Evolutionary conservation across 1,140 invertebrate species (phyloP), one percentile per base, ranked within the genome.

Genomic region (Hetaerina americana): DNA sequence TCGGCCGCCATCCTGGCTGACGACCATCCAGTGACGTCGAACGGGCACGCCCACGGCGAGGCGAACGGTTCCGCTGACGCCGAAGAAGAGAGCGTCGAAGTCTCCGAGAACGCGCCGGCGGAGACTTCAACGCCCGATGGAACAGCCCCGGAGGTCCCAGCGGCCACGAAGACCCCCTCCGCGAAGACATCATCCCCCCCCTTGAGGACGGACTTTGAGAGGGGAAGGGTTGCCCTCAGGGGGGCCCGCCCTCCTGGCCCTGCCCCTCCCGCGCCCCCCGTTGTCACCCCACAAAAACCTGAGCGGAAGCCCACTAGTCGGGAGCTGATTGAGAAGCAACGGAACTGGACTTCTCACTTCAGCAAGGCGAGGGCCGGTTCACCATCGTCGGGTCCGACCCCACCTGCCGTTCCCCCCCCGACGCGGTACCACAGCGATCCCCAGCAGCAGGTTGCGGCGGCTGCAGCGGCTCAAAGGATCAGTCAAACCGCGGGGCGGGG

Each of bases 341-440:
- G 89, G 77, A 95, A 95, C 80, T 95, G 92, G 92, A 94, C 92
- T 2, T 90, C 91, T 66, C 92, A 95, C 80, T 95, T 95, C 78
- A 70, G 66, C 15, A 75, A 75, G 66, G n/a, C 73, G 25, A 29
- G 26, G 22, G 24, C 70, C 5, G 26, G 5, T 67, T 6, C 66
- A 6, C n/a, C 22, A 5, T 10, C 66, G 5, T 67, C 66, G n/a
- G 10, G 5, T 24, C 66, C 66, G 5, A n/a, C 66, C 5, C 66
- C 66, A 6, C n/a, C n/a, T n/a, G n/a, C n/a, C n/a, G n/a, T n/a
- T n/a, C n/a, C n/a, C n/a, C n/a, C n/a, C n/a, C 31, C 31, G 15
- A 5, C 5, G 31, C 5, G 31, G 15, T 40, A 40, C 15, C 31
- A 40, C 15, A 40, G 31, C 15, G 31, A 40, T 40, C 31, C 31